Conservation (phyloP, 2,888 invertebrate species). For the Polyommatus iphigenia region DNA sequence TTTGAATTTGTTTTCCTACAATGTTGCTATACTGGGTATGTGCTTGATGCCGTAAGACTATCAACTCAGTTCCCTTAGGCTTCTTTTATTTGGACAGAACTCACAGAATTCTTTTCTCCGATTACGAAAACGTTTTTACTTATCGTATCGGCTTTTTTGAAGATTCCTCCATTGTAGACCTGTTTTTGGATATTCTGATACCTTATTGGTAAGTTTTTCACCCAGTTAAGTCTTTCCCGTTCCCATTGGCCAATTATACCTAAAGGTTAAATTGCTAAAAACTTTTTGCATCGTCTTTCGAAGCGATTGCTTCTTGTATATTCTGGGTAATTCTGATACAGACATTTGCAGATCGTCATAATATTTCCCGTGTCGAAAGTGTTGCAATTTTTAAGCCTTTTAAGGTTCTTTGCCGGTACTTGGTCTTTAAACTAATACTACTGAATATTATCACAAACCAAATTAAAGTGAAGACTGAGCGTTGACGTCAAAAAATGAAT, state of each 20-base stretch:
- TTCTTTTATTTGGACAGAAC: background rate
- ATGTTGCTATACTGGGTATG: background rate
- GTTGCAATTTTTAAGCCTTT: background rate
- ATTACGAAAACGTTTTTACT: background rate
- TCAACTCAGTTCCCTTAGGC: background rate
- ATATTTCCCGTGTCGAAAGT: background rate
- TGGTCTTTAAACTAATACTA: background rate
- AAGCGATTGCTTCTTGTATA: background rate
- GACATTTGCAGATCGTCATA: constrained; percentile 2
- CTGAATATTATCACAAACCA: background rate
- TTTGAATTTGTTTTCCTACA: background rate
- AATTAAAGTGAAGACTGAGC: background rate
- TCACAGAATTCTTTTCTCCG: background rate
- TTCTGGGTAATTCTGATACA: background rate
- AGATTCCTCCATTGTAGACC: background rate
- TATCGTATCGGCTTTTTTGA: background rate
- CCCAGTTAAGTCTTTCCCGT: background rate
- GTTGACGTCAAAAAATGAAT: too few relatives aligned
- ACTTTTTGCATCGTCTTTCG: background rate
- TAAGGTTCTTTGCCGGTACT: background rate
- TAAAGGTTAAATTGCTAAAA: too few relatives aligned
- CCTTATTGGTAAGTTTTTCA: background rate
- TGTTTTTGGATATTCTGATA: background rate
- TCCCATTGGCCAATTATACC: background rate
- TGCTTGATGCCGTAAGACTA: background rate